Conservation (phyloP, 2,797 vertebrate genomes). For the Periparus ater region DNA sequence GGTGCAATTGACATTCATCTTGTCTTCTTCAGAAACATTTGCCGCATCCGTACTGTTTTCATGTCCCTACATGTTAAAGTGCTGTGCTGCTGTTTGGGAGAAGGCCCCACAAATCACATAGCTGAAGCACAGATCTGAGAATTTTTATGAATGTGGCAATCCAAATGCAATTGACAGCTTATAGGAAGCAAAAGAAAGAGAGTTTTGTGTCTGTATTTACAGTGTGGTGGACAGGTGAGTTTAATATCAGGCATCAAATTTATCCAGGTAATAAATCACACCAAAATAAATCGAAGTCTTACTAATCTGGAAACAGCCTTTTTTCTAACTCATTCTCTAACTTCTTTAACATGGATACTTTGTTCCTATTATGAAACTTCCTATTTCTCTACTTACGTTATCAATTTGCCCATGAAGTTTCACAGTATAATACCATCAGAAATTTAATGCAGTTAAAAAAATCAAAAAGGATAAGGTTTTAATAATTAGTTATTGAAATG, state of each 20-base stretch:
- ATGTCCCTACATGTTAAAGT: neutral
- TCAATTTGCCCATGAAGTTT: neutral
- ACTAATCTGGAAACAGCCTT: neutral
- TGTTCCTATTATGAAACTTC: neutral
- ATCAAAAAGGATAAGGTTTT: neutral
- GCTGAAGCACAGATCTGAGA: neutral
- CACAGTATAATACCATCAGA: neutral
- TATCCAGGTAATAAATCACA: conserved; percentile 15
- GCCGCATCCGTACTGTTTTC: neutral
- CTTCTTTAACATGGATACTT: neutral
- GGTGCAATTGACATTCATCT: neutral
- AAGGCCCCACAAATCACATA: neutral
- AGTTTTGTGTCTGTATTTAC: neutral
- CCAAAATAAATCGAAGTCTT: neutral
- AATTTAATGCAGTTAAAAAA: neutral
- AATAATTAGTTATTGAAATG: neutral
- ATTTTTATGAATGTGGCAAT: neutral
- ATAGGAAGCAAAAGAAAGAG: conserved; percentile 8
- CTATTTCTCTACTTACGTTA: neutral
- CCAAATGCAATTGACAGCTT: neutral
- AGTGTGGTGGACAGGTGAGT: neutral
- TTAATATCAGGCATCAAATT: neutral
- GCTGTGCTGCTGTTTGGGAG: neutral
- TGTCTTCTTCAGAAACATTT: neutral
- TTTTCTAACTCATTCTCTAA: neutral